Base-by-base conservation (phyloP, 2,888 invertebrate species). In the Thecocarcelia acutangulata region DNA sequence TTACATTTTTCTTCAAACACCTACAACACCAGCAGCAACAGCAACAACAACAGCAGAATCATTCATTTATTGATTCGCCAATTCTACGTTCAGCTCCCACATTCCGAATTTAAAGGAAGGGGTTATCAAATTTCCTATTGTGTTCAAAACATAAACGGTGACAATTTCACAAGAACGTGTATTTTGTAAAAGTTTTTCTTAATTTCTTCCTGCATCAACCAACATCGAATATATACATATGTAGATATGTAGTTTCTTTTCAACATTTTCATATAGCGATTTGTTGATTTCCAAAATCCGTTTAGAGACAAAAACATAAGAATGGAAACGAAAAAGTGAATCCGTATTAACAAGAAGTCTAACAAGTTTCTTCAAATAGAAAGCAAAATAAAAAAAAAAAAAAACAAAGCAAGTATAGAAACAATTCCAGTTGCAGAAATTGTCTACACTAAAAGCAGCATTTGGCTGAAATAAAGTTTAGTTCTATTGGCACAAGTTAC, bases 391-490 rank as follows among this genome's bases (percentile, higher is more conserved):
- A 46, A 8, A 50, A 48, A 56, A 48, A 28, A 48, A 19, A 28
- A 37, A n/a, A n/a, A n/a, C n/a, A n/a, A n/a, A n/a, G n/a, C n/a
- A n/a, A n/a, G n/a, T n/a, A n/a, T 13, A 37, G 54, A 6, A 63
- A 58, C 48, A 74, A 74, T 64, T 74, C 64, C 37, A 64, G 64
- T 64, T 42, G 74, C 24, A 74, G 17, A 46, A 56, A 69, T 48
- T 48, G 56, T 81, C 66, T 78, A n/a, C 24, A 48, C 64, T 66
- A 82, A 82, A 82, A 82, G 82, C 74, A 74, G 74, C 74, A 82
- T 78, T 75, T 69, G 64, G 70, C 69, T 64, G 37, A 64, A 69
- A 69, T 77, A 82, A 82, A 82, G 81, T 82, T 82, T 82, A 74
- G 59, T 64, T 59, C 69, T 74, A 48, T 54, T 66, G 48, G 64